These are phyloP conservation scores for Larimichthys crocea DNA, from an alignment of 2,113 vertebrate genomes.

Conservation along the genomic window DNA sequence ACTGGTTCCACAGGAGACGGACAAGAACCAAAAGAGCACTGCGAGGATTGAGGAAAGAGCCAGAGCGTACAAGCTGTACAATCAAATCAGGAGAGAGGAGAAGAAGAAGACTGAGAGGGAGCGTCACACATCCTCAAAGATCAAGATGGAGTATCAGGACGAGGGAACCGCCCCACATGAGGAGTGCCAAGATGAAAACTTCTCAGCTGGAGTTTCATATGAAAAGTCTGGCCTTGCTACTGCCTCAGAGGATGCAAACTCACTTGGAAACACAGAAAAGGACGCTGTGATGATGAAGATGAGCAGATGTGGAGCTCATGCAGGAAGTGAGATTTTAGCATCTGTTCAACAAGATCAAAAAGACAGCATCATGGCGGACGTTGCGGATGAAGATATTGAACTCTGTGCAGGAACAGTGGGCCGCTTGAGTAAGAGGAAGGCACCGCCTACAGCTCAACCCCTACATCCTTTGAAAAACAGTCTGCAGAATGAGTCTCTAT, in stretches of 20 bases:
- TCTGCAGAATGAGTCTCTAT: constrained; percentile 63
- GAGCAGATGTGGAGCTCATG: constrained; percentile 30
- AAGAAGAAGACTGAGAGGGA: constrained; percentile 40
- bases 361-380: constrained; percentile 33
- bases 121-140: constrained; percentile 18
- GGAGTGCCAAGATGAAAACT: constrained; percentile 39
- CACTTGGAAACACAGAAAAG: constrained; percentile 25
- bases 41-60: constrained; percentile 49
- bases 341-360: constrained; percentile 40
- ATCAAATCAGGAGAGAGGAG: constrained; percentile 44
- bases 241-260: constrained; percentile 32
- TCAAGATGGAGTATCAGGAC: constrained; percentile 64
- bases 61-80: constrained; percentile 28
- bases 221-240: constrained; percentile 3
- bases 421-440: constrained; percentile 67
- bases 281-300: constrained; percentile 27
- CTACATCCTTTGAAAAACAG: constrained; percentile 76
- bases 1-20: constrained; percentile 65
- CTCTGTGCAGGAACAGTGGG: constrained; percentile 57
- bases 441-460: constrained; percentile 49
- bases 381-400: constrained; percentile 47
- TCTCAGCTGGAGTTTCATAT: constrained; percentile 8
- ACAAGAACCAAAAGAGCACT: constrained; percentile 62
- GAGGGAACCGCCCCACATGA: constrained; percentile 1
- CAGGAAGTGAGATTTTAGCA: constrained; percentile 42